phyloP scores from a whole-genome alignment of 2,113 vertebrate genomes.

The Odocoileus hemionus region DNA sequence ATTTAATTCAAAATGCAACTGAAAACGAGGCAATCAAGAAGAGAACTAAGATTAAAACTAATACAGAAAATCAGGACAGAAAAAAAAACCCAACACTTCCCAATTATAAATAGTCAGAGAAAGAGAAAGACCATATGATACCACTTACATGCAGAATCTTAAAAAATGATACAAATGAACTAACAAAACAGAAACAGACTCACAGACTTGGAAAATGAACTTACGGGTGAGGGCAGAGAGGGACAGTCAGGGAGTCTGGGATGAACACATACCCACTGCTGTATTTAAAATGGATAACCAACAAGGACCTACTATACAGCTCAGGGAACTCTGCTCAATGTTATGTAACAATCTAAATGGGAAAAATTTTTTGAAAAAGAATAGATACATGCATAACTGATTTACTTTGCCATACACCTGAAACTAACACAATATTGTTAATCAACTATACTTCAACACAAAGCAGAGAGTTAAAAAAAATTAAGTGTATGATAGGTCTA shows the following conservation, averaged over 20 bases:
- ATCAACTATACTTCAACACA: not conserved
- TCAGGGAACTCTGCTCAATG: not conserved
- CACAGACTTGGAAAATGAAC: not conserved
- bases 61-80: not conserved
- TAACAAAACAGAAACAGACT: not conserved
- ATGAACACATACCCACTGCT: not conserved
- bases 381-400: not conserved
- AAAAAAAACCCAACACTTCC: not conserved
- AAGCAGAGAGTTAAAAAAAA: not conserved
- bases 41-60: not conserved
- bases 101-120: not conserved
- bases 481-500: not conserved
- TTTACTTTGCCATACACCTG: not conserved
- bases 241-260: not conserved
- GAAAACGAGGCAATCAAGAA: slow-evolving; percentile 3
- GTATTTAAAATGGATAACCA: not conserved
- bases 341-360: not conserved
- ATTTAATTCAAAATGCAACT: slow-evolving; percentile 17
- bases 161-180: not conserved
- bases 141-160: not conserved
- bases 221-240: not conserved
- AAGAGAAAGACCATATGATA: not conserved
- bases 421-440: not conserved
- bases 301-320: not conserved
- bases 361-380: not conserved